phyloP scores from a whole-genome alignment of 1,140 invertebrate species.

The Zaprionus davidi region DNA sequence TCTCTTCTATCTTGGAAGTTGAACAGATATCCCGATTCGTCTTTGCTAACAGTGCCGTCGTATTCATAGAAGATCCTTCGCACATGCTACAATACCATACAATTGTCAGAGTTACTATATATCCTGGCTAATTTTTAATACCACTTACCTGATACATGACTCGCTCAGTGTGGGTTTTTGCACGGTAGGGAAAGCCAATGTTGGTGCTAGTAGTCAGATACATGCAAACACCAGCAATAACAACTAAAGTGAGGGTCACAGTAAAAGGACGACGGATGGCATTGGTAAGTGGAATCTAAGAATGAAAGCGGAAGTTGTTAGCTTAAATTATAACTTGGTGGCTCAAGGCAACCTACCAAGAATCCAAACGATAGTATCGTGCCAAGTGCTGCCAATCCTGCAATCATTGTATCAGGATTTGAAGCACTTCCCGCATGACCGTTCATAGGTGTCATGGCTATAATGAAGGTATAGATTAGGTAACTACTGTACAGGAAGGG shows the following conservation, averaged over 20 bases:
- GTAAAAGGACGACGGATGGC: constrained; percentile 44
- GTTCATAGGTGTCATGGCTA: constrained; percentile 88
- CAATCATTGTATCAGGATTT: constrained; percentile 87
- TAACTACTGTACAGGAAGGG: constrained; percentile 86
- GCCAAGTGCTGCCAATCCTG: constrained; percentile 83
- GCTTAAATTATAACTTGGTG: neutral
- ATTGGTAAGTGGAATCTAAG: constrained; percentile 36
- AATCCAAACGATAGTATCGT: constrained; percentile 49
- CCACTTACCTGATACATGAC: constrained; percentile 87
- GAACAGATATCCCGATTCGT: constrained; percentile 88
- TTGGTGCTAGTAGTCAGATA: constrained; percentile 87
- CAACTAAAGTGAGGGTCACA: constrained; percentile 74
- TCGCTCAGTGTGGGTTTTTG: constrained; percentile 87
- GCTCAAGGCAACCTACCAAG: constrained; percentile 35
- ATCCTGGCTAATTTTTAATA: neutral
- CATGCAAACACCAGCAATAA: constrained; percentile 84
- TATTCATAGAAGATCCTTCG: constrained; percentile 86
- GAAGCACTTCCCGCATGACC: constrained; percentile 86
- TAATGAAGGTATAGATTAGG: constrained; percentile 87
- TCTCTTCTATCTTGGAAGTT: constrained; percentile 89
- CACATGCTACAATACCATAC: constrained; percentile 85
- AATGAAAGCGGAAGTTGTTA: neutral
- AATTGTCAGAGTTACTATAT: neutral
- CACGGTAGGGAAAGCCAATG: constrained; percentile 90
- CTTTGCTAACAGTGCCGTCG: constrained; percentile 84